Evolutionary conservation across 2,888 invertebrate species (phyloP).

Genomic region (Rhyacophila evoluta): DNA sequence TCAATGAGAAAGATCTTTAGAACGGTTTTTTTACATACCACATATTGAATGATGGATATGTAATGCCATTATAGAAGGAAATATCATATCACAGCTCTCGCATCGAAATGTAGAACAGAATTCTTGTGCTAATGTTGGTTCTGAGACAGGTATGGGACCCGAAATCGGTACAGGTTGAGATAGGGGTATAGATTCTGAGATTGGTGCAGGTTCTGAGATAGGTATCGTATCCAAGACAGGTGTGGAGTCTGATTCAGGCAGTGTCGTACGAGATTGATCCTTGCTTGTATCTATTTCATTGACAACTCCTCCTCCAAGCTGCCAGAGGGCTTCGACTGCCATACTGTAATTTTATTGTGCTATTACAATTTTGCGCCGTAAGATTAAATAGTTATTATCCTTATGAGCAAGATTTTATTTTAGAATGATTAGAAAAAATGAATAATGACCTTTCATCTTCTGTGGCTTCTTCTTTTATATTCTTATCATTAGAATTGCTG

Average conservation of each 20-base stretch:
- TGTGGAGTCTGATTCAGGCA: not conserved
- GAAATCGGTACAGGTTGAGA: not conserved
- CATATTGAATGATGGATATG: slow-evolving; percentile 58
- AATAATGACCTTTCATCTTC: slow-evolving; percentile 47
- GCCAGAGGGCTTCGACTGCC: slow-evolving; percentile 65
- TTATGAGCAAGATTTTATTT: not conserved
- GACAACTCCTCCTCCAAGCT: slow-evolving; percentile 62
- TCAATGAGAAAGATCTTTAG: too few relatives aligned
- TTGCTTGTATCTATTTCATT: slow-evolving; percentile 58
- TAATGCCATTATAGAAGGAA: slow-evolving; percentile 57
- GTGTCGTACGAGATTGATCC: not conserved
- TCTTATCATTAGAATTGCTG: slow-evolving; percentile 14
- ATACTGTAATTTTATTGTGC: slow-evolving; percentile 56
- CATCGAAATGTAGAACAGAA: slow-evolving; percentile 52
- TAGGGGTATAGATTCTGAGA: not conserved
- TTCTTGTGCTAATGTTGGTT: not conserved
- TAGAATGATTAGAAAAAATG: too few relatives aligned
- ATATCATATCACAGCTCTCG: slow-evolving; percentile 57
- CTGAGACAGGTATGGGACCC: not conserved
- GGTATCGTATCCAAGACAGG: not conserved
- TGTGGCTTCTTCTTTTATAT: slow-evolving; percentile 46
- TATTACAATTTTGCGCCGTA: not conserved
- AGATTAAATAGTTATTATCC: not conserved
- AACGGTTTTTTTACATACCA: slow-evolving; percentile 31
- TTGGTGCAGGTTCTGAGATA: not conserved